Evolutionary conservation across 2,888 invertebrate genomes (phyloP), one percentile per base, ranked within the genome.

Genomic region (Scaptomyza reducta): DNA sequence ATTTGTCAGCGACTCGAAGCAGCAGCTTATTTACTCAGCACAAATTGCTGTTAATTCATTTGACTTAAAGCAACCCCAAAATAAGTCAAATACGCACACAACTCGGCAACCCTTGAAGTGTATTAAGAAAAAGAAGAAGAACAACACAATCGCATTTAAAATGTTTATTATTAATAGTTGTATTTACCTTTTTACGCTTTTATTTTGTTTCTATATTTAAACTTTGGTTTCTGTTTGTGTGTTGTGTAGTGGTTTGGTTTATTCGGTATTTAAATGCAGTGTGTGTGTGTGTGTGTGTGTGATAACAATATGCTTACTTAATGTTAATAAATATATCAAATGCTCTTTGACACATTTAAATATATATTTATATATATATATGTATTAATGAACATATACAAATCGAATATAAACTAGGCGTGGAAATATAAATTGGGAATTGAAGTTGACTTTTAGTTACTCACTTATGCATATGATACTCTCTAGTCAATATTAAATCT

Each of bases 301-400:
- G 3, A 88, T 88, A 85, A 88, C 84, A 85, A 88, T 85, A 88
- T 84, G 82, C 84, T 88, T 69, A 62, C 84, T 87, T 80, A 87
- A 72, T 80, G 62, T 83, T 84, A 80, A 80, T 84, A 87, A 84
- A 88, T 87, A 77, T 87, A 80, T 80, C 70, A 80, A 87, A 83
- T 79, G 49, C 69, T 60, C 45, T 35, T 38, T 45, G 45, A 45
- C 49, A 27, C 62, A 51, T 77, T 71, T 62, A 55, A 60, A 33
- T 45, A 33, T 67, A 10, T 49, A 33, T 33, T 33, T 33, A 1
- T 35, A 46, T 63, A 60, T 65, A 51, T 50, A 82, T 73, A 51
- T 50, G 79, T 73, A 82, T 66, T 51, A 56, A 70, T 73, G 57
- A 62, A 69, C 62, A 62, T 68, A 76, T 74, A 27, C 33, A 33